These are phyloP conservation scores for Platalea minor DNA, from an alignment of 2,797 vertebrate genomes.

Conservation along the genomic window DNA sequence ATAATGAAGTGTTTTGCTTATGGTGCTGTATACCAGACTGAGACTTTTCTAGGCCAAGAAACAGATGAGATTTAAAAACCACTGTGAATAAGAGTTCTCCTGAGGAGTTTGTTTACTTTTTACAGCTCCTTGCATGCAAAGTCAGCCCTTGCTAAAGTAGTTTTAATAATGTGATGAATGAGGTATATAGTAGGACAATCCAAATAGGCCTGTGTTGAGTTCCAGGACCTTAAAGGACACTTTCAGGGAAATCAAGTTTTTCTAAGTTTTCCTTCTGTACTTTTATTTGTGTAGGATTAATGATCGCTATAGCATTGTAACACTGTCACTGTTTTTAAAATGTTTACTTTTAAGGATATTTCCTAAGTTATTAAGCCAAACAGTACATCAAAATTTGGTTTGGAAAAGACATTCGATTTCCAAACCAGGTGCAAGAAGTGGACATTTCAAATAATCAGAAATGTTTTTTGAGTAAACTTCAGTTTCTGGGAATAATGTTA, in stretches of 20 bases:
- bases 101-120: not conserved
- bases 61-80: not conserved
- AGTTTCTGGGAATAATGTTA: not conserved
- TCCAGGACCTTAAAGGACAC: not conserved
- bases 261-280: not conserved
- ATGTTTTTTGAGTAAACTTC: not conserved
- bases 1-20: not conserved
- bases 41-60: not conserved
- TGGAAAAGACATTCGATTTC: not conserved
- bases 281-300: not conserved
- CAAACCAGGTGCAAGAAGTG: not conserved
- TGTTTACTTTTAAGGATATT: not conserved
- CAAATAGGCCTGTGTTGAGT: not conserved
- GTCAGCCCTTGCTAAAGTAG: not conserved
- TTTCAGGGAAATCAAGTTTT: not conserved
- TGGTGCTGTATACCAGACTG: not conserved
- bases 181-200: not conserved
- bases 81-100: not conserved
- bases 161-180: not conserved
- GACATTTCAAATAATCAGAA: not conserved
- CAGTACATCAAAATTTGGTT: not conserved
- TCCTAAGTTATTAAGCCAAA: not conserved
- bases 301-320: not conserved
- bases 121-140: not conserved
- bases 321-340: not conserved